Conservation (phyloP, 2,113 vertebrate species). For the Tyto alba region DNA sequence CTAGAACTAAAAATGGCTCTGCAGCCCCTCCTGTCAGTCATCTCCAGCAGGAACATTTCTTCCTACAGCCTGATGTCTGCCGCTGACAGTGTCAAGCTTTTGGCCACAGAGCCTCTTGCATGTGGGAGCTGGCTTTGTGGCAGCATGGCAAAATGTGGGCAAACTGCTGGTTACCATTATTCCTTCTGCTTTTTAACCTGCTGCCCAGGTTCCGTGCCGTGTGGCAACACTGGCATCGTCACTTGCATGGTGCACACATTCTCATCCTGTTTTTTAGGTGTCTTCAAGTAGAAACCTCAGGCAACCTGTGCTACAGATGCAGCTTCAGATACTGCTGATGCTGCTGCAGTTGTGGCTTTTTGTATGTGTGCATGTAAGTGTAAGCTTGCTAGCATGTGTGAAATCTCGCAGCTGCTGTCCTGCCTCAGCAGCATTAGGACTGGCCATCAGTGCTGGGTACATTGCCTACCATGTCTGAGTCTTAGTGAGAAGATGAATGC, state of each 20-base stretch:
- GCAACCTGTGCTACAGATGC: background rate
- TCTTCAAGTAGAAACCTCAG: background rate
- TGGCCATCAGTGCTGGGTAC: background rate
- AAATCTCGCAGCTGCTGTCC: background rate
- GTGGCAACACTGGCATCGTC: background rate
- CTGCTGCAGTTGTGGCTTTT: background rate
- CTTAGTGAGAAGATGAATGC: background rate
- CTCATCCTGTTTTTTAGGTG: background rate
- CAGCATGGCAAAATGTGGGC: background rate
- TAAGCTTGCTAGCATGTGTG: background rate
- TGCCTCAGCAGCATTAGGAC: background rate
- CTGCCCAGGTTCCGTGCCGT: background rate
- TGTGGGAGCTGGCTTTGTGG: background rate
- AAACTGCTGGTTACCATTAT: background rate
- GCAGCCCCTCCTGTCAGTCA: background rate
- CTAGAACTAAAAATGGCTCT: background rate
- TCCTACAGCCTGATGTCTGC: background rate
- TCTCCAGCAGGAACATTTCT: background rate
- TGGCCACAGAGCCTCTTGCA: accelerated
- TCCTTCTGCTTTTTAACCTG: background rate
- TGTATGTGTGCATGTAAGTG: background rate
- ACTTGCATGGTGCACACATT: accelerated
- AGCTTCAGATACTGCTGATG: background rate
- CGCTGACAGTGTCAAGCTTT: background rate
- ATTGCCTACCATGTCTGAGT: background rate